Base-by-base conservation (phyloP, 2,797 vertebrate species). In the Octomys mimax region DNA sequence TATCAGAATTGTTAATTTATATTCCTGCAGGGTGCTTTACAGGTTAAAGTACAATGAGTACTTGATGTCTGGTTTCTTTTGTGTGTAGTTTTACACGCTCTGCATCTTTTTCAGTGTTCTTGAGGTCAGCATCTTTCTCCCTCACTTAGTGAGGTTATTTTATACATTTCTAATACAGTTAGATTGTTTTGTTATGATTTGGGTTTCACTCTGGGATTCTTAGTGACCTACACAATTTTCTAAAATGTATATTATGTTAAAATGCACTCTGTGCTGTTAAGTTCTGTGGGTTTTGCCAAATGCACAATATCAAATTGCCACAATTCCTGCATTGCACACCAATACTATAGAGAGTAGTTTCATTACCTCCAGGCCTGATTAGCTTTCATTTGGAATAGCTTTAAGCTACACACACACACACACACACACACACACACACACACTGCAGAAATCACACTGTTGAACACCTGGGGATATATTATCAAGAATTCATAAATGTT, bases 381-480 rank as follows among this genome's bases (percentile, higher is more conserved):
- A 77, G 28, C 42, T 66, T 91, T 94, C 85, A 82, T 94, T 78
- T 93, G 49, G 52, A 78, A 90, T 54, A 87, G 21, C 1, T 73
- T 95, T 66, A 61, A 86, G 42, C 42, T 42, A 42, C 42, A 42
- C 42, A 42, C 42, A 42, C 42, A 91, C 75, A 85, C 24, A 62
- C 2, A 87, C 54, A 87, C 33, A 42, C 70, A 71, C 36, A 71
- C 19, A 39, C 19, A 39, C 36, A 42, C 36, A 39, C 19, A 26
- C 9, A 91, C 57, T 73, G 83, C 46, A 88, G 61, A 96, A 91
- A 77, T 10, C 28, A 94, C 85, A 73, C 18, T 88, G 78, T 77
- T 14, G 64, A 80, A 68, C 39, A 52, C 12, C 9, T 73, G n/a
- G 18, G 28, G 62, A 28, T 16, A 75, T 28, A 31, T 62, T 24